These are phyloP conservation scores for Arctia plantaginis DNA, from an alignment of 2,888 invertebrate genomes.

Conservation along the genomic window DNA sequence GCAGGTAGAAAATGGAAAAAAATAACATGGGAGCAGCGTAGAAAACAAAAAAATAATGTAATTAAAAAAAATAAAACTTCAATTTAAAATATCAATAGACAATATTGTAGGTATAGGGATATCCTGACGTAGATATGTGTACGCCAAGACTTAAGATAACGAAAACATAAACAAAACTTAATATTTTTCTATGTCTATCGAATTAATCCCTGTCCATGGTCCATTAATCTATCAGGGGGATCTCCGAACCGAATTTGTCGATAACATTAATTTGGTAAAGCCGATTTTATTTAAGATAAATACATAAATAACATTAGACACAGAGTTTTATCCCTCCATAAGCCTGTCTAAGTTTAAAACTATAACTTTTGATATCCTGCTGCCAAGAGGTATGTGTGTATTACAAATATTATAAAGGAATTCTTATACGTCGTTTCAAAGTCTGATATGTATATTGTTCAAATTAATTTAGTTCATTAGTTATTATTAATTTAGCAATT, in stretches of 20 bases:
- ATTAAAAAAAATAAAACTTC: too few relatives aligned
- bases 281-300: slow-evolving; percentile 38
- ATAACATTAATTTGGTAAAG: slow-evolving; percentile 45
- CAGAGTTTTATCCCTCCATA: background rate
- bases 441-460: too few relatives aligned
- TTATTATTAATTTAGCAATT: too few relatives aligned
- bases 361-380: background rate
- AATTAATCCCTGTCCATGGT: slow-evolving; percentile 18
- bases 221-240: slow-evolving; percentile 38
- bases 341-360: background rate
- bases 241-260: slow-evolving; percentile 39
- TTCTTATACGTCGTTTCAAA: too few relatives aligned
- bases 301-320: slow-evolving; percentile 19
- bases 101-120: too few relatives aligned
- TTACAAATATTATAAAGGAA: too few relatives aligned
- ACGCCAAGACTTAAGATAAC: background rate
- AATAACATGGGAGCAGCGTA: too few relatives aligned
- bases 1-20: too few relatives aligned
- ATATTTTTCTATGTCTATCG: slow-evolving; percentile 27
- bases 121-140: background rate
- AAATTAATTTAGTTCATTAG: too few relatives aligned
- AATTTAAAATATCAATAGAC: too few relatives aligned
- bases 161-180: background rate
- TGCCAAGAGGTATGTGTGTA: too few relatives aligned
- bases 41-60: too few relatives aligned